Evolutionary conservation across 1,140 invertebrate species (phyloP).

Genomic region (Drosophila pandora): DNA sequence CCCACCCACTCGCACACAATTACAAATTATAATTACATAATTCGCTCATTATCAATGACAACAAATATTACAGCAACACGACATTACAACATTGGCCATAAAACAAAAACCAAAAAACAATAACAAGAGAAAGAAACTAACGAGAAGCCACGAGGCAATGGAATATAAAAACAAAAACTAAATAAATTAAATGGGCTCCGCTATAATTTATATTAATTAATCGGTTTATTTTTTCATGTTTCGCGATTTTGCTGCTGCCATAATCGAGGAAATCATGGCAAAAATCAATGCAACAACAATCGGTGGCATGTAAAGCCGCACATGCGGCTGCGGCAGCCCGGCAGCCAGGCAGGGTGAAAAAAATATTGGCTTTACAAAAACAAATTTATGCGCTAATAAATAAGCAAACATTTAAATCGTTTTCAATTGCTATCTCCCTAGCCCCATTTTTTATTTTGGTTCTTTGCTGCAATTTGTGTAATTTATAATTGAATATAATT

Average conservation of each 20-base stretch:
- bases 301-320: slow-evolving; percentile 38
- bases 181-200: slow-evolving; percentile 55
- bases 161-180: slow-evolving; percentile 19
- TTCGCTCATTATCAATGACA: slow-evolving; percentile 80
- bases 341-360: not conserved
- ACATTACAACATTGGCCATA: slow-evolving; percentile 46
- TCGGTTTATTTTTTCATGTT: slow-evolving; percentile 48
- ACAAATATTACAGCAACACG: slow-evolving; percentile 48
- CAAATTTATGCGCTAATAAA: slow-evolving; percentile 70
- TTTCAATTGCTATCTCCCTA: slow-evolving; percentile 49
- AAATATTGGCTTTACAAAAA: slow-evolving; percentile 45
- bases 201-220: slow-evolving; percentile 80
- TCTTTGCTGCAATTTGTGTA: slow-evolving; percentile 33
- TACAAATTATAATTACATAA: slow-evolving; percentile 73
- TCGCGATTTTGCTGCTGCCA: slow-evolving; percentile 32
- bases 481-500: slow-evolving; percentile 37
- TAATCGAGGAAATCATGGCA: slow-evolving; percentile 51
- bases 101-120: slow-evolving; percentile 30
- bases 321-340: slow-evolving; percentile 9
- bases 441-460: not conserved
- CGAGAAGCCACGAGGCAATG: not conserved
- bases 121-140: slow-evolving; percentile 22
- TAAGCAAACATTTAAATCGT: slow-evolving; percentile 60
- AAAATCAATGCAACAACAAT: slow-evolving; percentile 43
- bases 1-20: slow-evolving; percentile 10